Conservation (phyloP, 2,797 vertebrate species). For the Tiaroga cobitis region DNA sequence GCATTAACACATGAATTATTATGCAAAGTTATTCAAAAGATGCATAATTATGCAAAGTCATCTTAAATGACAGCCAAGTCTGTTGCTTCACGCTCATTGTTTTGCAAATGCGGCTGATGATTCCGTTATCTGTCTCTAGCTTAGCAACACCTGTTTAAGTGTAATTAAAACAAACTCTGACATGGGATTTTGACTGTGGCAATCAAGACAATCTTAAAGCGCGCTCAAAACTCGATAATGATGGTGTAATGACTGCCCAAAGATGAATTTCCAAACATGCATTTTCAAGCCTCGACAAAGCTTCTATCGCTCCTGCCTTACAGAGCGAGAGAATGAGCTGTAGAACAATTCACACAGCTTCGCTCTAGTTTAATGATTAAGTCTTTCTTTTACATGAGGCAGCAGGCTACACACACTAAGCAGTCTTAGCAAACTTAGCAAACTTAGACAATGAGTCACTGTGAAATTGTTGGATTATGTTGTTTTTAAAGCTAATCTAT, state of each 20-base stretch:
- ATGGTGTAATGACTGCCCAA: conserved; percentile 38
- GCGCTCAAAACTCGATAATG: conserved; percentile 56
- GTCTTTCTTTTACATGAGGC: conserved; percentile 16
- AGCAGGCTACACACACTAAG: neutral
- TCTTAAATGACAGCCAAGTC: conserved; percentile 76
- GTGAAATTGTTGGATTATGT: conserved; percentile 18
- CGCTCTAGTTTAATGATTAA: conserved; percentile 22
- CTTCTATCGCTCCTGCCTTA: neutral
- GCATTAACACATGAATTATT: conserved; percentile 76
- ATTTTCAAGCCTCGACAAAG: conserved; percentile 33
- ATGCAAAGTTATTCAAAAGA: conserved; percentile 78
- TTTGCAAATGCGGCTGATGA: conserved; percentile 78
- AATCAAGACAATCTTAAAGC: conserved; percentile 69
- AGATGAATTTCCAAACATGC: conserved; percentile 51
- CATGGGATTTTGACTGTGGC: conserved; percentile 70
- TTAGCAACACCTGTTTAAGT: conserved; percentile 78
- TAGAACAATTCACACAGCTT: conserved; percentile 3
- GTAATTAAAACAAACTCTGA: conserved; percentile 80
- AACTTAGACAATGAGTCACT: conserved; percentile 32
- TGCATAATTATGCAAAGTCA: conserved; percentile 79
- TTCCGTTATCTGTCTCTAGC: conserved; percentile 73
- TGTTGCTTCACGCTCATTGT: conserved; percentile 76
- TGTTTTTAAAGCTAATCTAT: conserved; percentile 9
- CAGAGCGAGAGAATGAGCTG: neutral
- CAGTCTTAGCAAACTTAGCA: no score